Conservation (phyloP, 1,140 invertebrate genomes). For the Belonocnema kinseyi region DNA sequence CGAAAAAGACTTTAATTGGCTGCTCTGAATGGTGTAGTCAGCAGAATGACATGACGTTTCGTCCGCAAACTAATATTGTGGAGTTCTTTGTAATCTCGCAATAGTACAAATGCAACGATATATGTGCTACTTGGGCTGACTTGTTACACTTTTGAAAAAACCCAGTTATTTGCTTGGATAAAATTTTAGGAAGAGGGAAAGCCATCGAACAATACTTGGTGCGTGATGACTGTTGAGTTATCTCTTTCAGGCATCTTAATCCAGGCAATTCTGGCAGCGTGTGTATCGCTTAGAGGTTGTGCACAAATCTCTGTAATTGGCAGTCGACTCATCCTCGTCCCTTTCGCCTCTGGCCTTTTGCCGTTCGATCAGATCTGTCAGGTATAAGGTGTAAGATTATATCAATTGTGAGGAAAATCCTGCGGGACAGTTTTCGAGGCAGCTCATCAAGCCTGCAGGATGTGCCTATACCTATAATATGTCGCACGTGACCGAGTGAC, state of each 20-base stretch:
- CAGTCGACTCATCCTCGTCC: conserved; percentile 50
- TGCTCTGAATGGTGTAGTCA: conserved; percentile 20
- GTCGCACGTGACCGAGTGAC: conserved; percentile 63
- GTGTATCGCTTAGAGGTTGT: conserved; percentile 9
- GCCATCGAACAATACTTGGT: conserved; percentile 18
- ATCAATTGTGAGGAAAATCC: conserved; percentile 54
- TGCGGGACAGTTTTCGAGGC: conserved; percentile 45
- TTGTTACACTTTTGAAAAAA: background rate
- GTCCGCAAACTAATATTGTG: conserved; percentile 7
- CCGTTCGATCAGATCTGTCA: conserved; percentile 10
- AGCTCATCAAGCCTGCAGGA: conserved; percentile 38
- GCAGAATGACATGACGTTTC: conserved; percentile 13
- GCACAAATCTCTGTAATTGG: conserved; percentile 49
- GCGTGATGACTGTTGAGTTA: background rate
- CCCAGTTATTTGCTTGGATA: conserved; percentile 18
- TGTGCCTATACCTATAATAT: conserved; percentile 55
- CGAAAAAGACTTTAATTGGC: conserved; percentile 27
- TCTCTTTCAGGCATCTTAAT: conserved; percentile 24
- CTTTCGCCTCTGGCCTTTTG: background rate
- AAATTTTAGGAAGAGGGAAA: conserved; percentile 16
- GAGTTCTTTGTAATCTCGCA: background rate
- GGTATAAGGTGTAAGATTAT: conserved; percentile 46
- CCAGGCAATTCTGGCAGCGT: background rate
- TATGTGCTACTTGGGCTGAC: conserved; percentile 16
- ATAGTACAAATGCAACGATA: background rate